Conservation (phyloP, 2,797 vertebrate genomes). For the Serranus cabrilla region DNA sequence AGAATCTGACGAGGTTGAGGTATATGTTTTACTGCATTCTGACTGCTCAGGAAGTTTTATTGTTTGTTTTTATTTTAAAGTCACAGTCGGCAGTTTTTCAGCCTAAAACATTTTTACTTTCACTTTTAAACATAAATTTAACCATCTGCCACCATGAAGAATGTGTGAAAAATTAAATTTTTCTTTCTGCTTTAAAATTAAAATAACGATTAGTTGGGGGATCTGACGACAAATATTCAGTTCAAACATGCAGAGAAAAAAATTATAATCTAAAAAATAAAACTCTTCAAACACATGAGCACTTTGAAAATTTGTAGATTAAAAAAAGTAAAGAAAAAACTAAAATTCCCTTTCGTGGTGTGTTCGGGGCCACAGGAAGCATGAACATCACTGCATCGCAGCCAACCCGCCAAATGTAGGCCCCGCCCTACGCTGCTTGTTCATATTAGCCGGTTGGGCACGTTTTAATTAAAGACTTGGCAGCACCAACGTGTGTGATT, state of each 20-base stretch:
- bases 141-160: neutral
- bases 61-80: neutral
- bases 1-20: neutral
- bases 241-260: slow-evolving; percentile 60
- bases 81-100: neutral
- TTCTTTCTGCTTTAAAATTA: slow-evolving; percentile 1
- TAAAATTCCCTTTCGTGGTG: slow-evolving; percentile 61
- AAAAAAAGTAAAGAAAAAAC: slow-evolving; percentile 34
- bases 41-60: neutral
- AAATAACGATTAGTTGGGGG: slow-evolving; percentile 20
- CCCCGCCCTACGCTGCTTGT: slow-evolving; percentile 44
- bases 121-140: neutral
- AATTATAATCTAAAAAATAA: slow-evolving; percentile 63
- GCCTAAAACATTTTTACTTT: neutral
- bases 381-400: slow-evolving; percentile 67
- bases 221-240: slow-evolving; percentile 46
- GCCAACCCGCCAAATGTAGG: slow-evolving; percentile 60
- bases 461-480: neutral
- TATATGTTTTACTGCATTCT: neutral
- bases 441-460: slow-evolving; percentile 41
- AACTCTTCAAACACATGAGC: slow-evolving; percentile 70
- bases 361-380: slow-evolving; percentile 54
- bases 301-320: slow-evolving; percentile 75
- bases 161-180: neutral
- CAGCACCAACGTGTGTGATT: neutral